These are phyloP conservation scores for Philaethria dido DNA, from an alignment of 2,888 invertebrate species.

Conservation along the genomic window DNA sequence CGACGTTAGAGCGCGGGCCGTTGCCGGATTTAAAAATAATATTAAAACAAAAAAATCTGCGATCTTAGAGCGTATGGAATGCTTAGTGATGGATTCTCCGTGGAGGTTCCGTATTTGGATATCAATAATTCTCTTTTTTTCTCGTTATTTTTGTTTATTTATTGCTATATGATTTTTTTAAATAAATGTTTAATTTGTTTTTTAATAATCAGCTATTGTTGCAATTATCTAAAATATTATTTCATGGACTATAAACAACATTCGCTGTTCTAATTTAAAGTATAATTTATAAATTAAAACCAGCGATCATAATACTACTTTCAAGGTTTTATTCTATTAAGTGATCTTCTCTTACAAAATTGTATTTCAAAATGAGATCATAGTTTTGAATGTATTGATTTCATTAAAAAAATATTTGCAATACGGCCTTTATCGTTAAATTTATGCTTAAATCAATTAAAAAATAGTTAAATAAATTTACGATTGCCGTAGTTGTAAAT, in stretches of 20 bases:
- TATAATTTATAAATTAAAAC: constrained; percentile 35
- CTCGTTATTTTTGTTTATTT: no score
- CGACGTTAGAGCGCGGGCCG: constrained; percentile 60
- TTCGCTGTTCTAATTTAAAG: constrained; percentile 15
- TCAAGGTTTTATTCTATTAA: constrained; percentile 40
- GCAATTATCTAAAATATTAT: neutral
- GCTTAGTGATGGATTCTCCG: constrained; percentile 6
- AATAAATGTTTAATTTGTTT: no score
- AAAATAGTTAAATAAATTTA: no score
- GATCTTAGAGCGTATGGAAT: constrained; percentile 51
- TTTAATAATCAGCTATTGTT: no score
- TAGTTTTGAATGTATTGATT: neutral
- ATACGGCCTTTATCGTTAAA: no score
- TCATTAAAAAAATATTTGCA: neutral
- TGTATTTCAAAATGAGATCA: constrained; percentile 22
- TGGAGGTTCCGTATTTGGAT: constrained; percentile 16
- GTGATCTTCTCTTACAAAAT: constrained; percentile 29
- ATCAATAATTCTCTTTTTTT: neutral
- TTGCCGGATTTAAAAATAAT: constrained; percentile 77
- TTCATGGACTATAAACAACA: neutral
- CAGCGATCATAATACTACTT: constrained; percentile 28
- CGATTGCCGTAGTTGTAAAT: no score
- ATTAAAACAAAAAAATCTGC: constrained; percentile 55
- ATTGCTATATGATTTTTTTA: no score
- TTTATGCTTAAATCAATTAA: no score